phyloP scores from a whole-genome alignment of 53 echinoderm and acorn worm species.

The Zoroaster sp. region DNA sequence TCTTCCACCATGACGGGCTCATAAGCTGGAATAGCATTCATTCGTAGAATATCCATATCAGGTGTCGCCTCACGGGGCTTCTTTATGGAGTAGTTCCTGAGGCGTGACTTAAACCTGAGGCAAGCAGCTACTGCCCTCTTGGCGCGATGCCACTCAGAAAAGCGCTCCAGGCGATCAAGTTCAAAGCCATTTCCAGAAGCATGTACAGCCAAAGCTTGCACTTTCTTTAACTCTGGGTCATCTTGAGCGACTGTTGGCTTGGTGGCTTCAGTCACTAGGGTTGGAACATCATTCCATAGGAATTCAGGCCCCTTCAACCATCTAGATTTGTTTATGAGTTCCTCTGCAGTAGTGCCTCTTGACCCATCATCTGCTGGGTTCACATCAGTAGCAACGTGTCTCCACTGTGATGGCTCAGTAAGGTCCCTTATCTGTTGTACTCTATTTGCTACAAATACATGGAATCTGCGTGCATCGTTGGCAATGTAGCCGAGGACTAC shows the following conservation, averaged over 20 bases:
- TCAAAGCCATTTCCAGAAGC: slow-evolving; percentile 6
- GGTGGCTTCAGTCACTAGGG: neutral
- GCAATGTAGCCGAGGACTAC: slow-evolving; percentile 59
- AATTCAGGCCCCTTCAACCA: slow-evolving; percentile 57
- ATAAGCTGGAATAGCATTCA: neutral
- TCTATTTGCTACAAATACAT: slow-evolving; percentile 54
- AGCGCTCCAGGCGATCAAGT: neutral
- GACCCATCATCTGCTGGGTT: slow-evolving; percentile 61
- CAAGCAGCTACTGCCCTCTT: slow-evolving; percentile 5
- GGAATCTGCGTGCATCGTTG: slow-evolving; percentile 46
- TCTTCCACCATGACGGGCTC: neutral
- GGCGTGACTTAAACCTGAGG: neutral
- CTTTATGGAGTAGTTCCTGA: neutral
- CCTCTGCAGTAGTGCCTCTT: neutral
- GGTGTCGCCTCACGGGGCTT: neutral
- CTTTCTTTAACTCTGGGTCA: slow-evolving; percentile 40
- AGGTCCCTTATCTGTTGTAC: slow-evolving; percentile 25
- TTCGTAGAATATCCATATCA: too few species aligned
- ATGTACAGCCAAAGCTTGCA: neutral
- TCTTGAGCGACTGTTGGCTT: neutral
- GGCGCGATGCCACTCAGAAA: slow-evolving; percentile 2
- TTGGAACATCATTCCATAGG: neutral
- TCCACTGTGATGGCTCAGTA: slow-evolving; percentile 30
- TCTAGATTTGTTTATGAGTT: neutral
- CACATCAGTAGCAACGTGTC: slow-evolving; percentile 15